Evolutionary conservation across 2,888 invertebrate species (phyloP).

Genomic region (Nebria brevicollis): DNA sequence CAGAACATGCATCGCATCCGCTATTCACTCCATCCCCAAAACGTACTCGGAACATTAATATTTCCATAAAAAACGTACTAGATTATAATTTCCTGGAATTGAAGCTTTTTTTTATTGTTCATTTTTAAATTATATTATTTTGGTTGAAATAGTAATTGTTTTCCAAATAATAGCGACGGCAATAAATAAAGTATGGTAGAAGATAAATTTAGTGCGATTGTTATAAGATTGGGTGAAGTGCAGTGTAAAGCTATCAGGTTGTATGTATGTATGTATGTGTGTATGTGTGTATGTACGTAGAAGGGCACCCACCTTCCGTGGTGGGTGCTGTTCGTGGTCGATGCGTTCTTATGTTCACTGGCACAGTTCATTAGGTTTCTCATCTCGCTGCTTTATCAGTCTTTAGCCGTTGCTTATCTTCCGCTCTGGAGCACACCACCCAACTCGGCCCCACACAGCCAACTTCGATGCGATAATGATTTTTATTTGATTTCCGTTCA

Average conservation of each 20-base stretch:
- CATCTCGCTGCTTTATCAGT: slow-evolving; percentile 44
- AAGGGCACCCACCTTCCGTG: background rate
- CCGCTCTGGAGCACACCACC: slow-evolving; percentile 30
- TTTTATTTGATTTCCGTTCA: slow-evolving; percentile 54
- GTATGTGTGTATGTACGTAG: background rate
- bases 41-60: too few species aligned
- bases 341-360: slow-evolving; percentile 39
- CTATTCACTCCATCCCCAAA: too few species aligned
- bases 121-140: too few species aligned
- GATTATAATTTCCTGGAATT: too few species aligned
- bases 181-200: background rate
- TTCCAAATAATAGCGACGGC: too few species aligned
- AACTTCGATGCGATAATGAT: slow-evolving; percentile 50
- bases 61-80: too few species aligned
- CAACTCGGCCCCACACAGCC: slow-evolving; percentile 22
- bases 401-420: slow-evolving; percentile 45
- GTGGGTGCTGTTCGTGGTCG: background rate
- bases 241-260: background rate
- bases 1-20: background rate
- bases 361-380: slow-evolving; percentile 45
- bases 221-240: background rate
- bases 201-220: background rate
- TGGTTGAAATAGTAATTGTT: too few species aligned
- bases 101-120: too few species aligned
- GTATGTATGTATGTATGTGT: background rate